Base-by-base conservation (phyloP, 2,888 invertebrate species). In the Trissolcus brochymenae region DNA sequence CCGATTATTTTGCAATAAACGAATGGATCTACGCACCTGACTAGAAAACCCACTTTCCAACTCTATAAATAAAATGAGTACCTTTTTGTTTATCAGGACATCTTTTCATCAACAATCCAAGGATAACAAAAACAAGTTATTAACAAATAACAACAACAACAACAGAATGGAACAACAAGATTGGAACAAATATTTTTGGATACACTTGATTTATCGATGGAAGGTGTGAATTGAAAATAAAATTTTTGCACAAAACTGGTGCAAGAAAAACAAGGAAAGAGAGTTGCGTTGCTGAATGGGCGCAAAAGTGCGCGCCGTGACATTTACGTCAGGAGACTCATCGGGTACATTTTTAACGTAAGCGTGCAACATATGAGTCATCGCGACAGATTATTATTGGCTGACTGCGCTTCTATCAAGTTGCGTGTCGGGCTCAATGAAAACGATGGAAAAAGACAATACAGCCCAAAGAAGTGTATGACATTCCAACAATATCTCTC, bases 341-440 rank as follows among this genome's bases (percentile, higher is more conserved):
- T 78, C 68, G 78, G 75, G 43, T 76, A 71, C 72, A 71, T 67
- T 79, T 76, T 75, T 76, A 79, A 79, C 72, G 65, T 68, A 68
- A 65, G 62, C 71, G 61, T 78, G 74, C 78, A 67, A 65, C 78
- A 66, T 64, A 75, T 79, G 78, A 79, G 72, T 79, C 75, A 79
- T 72, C 78, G 74, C 78, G 75, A 78, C 66, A 64, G 75, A 72
- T 79, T 79, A 75, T 76, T 29, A 29, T 29, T 79, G 75, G 75
- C 78, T 78, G 74, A 74, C 74, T 78, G 74, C 78, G 75, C 78
- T 75, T 75, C 71, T 67, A 78, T 67, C 71, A 43, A 66, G 70
- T 75, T 75, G 78, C 78, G 78, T 78, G 78, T 73, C 68, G 51
- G 17, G 50, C 64, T 71, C 66, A 71, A 74, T 76, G 66, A 76